Base-by-base conservation (phyloP, 1,140 invertebrate genomes). In the Atta colombica region DNA sequence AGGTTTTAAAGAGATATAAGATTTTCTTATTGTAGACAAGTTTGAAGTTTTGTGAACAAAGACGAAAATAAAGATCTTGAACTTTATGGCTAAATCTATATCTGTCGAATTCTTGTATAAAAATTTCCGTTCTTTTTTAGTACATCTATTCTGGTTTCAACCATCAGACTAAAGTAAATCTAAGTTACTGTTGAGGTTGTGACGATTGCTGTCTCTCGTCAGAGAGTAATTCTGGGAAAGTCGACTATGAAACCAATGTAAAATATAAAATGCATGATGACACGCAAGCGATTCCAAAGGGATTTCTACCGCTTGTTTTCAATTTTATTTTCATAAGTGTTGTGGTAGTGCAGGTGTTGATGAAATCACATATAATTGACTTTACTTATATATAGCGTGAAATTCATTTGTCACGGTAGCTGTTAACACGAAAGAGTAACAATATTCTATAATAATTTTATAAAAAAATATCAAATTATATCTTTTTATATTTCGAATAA, bases 251-350 rank as follows among this genome's bases (percentile, higher is more conserved):
- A 60, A 61, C 28, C 31, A 45, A 58, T 25, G 49, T 81, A 45
- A 81, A 71, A 81, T 74, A 49, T 85, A 77, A 77, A 85, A 77
- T 78, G 58, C 39, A 77, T 61, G 39, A 85, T 35, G 39, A 72
- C 66, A 81, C 78, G 51, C 78, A 45, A 72, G 78, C 78, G 53
- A 81, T 81, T 71, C 78, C 66, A 39, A 18, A 31, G 28, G 66
- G 60, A 81, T n/a, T 58, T 53, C 45, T 39, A 81, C 16, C 77
- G 49, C 65, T 71, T 72, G 78, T 81, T 81, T 58, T n/a, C 66
- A 81, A 21, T 35, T 45, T 81, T 45, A 69, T 81, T 25, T 72
- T 45, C 21, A 28, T 25, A 31, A 78, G 31, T 58, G 66, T 18
- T 63, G n/a, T 16, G 60, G 31, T 12, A 55, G 35, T 60, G 58